Evolutionary conservation across 2,888 invertebrate genomes (phyloP), one percentile per base, ranked within the genome.

Genomic region (Allygus modestus): DNA sequence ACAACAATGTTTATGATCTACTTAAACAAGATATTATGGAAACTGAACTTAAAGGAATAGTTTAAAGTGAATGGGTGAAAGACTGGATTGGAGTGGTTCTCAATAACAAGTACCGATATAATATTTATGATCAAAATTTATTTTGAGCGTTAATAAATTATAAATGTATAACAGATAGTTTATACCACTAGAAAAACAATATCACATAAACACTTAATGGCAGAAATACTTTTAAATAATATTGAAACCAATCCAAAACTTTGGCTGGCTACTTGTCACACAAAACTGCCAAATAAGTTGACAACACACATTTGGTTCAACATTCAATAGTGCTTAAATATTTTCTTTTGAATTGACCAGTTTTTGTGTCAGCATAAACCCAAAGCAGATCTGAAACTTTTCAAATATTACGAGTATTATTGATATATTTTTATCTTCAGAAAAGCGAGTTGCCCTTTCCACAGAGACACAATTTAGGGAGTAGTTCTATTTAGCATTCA

Each of bases 191-290:
- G 5, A 65, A 11, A 65, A 65, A 65, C 15, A 65, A 65, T 65
- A 65, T 65, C 65, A 65, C 65, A 65, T 11, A 28, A 65, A 65
- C 58, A 58, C 12, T 23, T 31, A 65, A 65, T 31, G 26, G 31
- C 31, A 31, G 12, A 65, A 65, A 28, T 31, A 65, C 26, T 28
- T 28, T 58, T 28, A 28, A 46, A 65, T 26, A 28, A 31, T 28
- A 65, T 28, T 31, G 28, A 58, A 58, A 23, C 20, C 20, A 23
- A n/a, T n/a, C n/a, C n/a, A n/a, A n/a, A n/a, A n/a, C n/a, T n/a
- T n/a, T n/a, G n/a, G n/a, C n/a, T n/a, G n/a, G n/a, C n/a, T n/a
- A n/a, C n/a, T n/a, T n/a, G n/a, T n/a, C n/a, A n/a, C n/a, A n/a
- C n/a, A n/a, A n/a, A n/a, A n/a, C n/a, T n/a, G n/a, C n/a, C n/a